Evolutionary conservation across 2,113 vertebrate species (phyloP).

Genomic region (Chamaetylas fuelleborni): DNA sequence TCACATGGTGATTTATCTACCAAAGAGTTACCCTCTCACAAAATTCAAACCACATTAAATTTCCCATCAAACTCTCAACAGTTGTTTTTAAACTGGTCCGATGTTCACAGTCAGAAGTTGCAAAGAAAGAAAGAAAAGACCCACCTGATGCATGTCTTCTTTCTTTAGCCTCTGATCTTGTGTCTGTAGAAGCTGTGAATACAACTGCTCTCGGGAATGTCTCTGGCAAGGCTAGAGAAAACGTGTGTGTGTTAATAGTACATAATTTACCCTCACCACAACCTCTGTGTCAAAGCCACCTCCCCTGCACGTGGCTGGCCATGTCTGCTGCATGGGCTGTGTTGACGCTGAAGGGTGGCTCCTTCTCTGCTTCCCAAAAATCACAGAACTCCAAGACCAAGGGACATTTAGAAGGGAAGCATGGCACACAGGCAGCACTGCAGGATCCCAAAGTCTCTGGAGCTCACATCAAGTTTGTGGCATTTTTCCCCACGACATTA

Average conservation of each 20-base stretch:
- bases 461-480: not conserved
- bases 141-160: not conserved
- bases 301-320: not conserved
- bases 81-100: not conserved
- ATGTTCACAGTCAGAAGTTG: not conserved
- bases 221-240: not conserved
- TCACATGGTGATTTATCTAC: not conserved
- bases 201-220: not conserved
- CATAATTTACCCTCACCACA: not conserved
- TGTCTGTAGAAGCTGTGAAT: not conserved
- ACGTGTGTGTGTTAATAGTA: not conserved
- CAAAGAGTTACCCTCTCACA: not conserved
- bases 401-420: not conserved
- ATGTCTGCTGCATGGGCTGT: not conserved
- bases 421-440: not conserved
- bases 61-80: not conserved
- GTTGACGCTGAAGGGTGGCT: not conserved
- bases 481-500: rapidly evolving
- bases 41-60: not conserved
- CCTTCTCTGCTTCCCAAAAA: not conserved
- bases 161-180: not conserved
- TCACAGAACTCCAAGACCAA: not conserved
- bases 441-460: not conserved
- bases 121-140: not conserved
- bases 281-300: not conserved